Conservation (phyloP, 2,113 vertebrate species). For the Silurus glanis region DNA sequence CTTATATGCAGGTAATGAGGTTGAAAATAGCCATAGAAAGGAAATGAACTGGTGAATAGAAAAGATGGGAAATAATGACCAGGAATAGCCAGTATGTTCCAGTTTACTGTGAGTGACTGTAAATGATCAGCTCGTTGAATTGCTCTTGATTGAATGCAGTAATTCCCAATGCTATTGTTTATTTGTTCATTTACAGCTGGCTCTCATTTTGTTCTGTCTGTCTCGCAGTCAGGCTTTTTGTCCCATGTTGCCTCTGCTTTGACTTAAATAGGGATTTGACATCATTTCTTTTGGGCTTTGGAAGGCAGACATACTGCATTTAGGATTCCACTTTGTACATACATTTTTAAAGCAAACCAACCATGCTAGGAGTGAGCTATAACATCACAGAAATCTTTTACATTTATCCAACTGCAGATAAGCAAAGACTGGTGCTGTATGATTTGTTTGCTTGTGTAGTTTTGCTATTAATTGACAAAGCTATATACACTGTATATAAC, state of each 20-base stretch:
- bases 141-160: constrained; percentile 38
- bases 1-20: not conserved
- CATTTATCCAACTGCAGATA: not conserved
- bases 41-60: not conserved
- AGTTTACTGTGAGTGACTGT: constrained; percentile 28
- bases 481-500: not conserved
- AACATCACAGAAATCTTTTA: not conserved
- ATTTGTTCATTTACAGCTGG: constrained; percentile 24
- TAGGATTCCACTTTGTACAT: constrained; percentile 12
- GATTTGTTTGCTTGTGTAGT: no score
- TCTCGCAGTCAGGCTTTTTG: constrained; percentile 1
- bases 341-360: not conserved
- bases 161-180: constrained; percentile 27
- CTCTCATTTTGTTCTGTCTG: constrained; percentile 9
- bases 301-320: constrained; percentile 33
- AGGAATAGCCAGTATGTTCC: constrained; percentile 26
- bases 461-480: not conserved
- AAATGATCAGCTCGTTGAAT: constrained; percentile 33
- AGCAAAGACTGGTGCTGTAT: not conserved
- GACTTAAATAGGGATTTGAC: constrained; percentile 32
- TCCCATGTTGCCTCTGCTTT: not conserved
- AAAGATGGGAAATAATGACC: not conserved
- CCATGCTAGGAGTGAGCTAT: not conserved
- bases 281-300: constrained; percentile 44
- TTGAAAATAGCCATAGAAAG: not conserved